Conservation (phyloP, 1,140 invertebrate genomes). For the Drosophila tropicalis region DNA sequence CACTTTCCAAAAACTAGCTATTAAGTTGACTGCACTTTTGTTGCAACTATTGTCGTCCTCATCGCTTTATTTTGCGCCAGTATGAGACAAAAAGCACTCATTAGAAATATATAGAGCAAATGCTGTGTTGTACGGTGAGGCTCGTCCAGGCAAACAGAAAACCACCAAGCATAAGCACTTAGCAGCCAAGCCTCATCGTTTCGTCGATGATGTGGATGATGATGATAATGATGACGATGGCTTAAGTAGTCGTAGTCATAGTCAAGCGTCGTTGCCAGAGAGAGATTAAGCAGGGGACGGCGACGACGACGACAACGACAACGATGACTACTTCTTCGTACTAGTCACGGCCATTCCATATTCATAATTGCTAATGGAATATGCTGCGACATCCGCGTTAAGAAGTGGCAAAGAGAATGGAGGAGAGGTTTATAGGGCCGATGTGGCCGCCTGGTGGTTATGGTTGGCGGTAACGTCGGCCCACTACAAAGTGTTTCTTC, state of each 20-base stretch:
- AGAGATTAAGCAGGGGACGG: not conserved
- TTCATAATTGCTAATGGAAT: conserved; percentile 83
- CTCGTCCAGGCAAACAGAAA: not conserved
- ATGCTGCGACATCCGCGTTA: conserved; percentile 69
- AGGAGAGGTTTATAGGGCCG: conserved; percentile 11
- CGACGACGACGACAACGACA: no score
- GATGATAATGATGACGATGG: conserved; percentile 43
- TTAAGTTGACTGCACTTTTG: not conserved
- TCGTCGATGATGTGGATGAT: not conserved
- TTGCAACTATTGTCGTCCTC: not conserved
- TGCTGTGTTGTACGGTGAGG: conserved; percentile 6
- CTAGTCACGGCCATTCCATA: conserved; percentile 76
- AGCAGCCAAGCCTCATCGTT: conserved; percentile 22
- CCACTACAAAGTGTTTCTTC: conserved; percentile 61
- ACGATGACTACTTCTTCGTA: conserved; percentile 37
- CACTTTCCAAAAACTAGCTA: not conserved
- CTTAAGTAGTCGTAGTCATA: conserved; percentile 77
- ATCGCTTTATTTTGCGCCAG: not conserved
- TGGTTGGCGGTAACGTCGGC: conserved; percentile 35
- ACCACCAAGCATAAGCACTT: conserved; percentile 1
- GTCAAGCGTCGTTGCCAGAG: conserved; percentile 47
- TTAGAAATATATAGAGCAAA: conserved; percentile 45
- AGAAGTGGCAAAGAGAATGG: conserved; percentile 25
- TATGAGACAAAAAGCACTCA: conserved; percentile 12
- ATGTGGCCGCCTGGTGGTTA: conserved; percentile 46